A percentile compares a stretch with the other conserved stretches of the same genome.
These are phyloP conservation scores for Myrmecophaga tridactyla DNA, from an alignment of 2,113 vertebrate genomes.

Conservation along the genomic window DNA sequence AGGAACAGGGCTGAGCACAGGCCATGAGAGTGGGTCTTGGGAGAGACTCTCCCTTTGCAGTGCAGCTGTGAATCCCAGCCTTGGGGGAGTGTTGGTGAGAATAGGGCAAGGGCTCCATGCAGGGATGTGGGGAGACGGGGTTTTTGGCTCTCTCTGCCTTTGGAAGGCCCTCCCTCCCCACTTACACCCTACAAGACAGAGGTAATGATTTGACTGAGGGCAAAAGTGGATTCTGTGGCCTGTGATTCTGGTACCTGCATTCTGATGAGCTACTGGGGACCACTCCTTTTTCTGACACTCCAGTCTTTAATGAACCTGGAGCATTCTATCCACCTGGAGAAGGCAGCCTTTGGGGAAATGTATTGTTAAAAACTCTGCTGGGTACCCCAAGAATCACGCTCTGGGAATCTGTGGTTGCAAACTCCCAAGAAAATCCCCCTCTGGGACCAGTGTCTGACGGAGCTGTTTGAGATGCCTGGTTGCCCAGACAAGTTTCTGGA, in stretches of 20 bases:
- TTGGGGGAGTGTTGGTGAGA: neutral
- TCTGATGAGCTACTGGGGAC: neutral
- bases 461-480: neutral
- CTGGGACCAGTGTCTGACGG: fast-evolving
- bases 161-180: no score
- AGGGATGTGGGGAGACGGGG: neutral
- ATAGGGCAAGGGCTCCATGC: neutral
- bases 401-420: no score
- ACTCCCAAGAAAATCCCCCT: neutral
- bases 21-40: neutral
- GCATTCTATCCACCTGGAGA: neutral
- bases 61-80: neutral
- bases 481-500: neutral
- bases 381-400: neutral
- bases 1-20: neutral
- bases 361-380: fast-evolving
- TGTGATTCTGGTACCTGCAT: no score
- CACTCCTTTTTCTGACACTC: neutral
- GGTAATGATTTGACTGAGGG: neutral
- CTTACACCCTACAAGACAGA: neutral
- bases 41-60: no score
- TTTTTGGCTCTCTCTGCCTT: neutral
- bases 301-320: neutral
- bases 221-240: neutral
- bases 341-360: neutral